These are phyloP conservation scores for Drosophila sulfurigaster DNA, from an alignment of 1,140 invertebrate genomes.

Conservation along the genomic window DNA sequence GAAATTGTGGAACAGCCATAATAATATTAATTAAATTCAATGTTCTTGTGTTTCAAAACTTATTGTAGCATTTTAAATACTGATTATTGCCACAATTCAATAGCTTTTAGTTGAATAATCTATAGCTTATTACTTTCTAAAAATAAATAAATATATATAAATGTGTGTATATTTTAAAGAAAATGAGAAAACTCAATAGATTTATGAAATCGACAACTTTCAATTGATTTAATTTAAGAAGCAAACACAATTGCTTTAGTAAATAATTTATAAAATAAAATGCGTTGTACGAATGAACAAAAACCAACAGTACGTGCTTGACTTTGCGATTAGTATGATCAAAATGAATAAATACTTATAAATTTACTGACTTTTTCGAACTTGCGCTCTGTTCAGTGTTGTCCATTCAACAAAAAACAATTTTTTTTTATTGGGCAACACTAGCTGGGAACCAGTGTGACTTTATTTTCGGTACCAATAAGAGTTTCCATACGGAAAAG, in stretches of 20 bases:
- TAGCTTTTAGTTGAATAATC: slow-evolving; percentile 36
- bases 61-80: slow-evolving; percentile 46
- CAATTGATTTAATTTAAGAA: slow-evolving; percentile 38
- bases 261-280: slow-evolving; percentile 38
- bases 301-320: not conserved
- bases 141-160: slow-evolving; percentile 12
- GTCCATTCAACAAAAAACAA: not conserved
- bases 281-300: slow-evolving; percentile 17
- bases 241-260: slow-evolving; percentile 24
- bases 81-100: slow-evolving; percentile 31
- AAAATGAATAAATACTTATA: slow-evolving; percentile 1
- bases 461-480: not conserved
- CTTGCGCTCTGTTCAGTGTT: slow-evolving; percentile 21
- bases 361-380: slow-evolving; percentile 1
- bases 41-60: slow-evolving; percentile 36
- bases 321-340: not conserved
- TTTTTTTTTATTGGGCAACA: not conserved
- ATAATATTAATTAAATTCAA: slow-evolving; percentile 25
- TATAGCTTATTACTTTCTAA: slow-evolving; percentile 42
- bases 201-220: slow-evolving; percentile 36
- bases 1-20: not conserved
- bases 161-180: slow-evolving; percentile 35
- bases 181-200: slow-evolving; percentile 26
- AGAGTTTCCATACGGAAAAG: not conserved
- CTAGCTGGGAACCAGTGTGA: not conserved